These are phyloP conservation scores for Typhlichthys subterraneus DNA, from an alignment of 2,797 vertebrate species.

Conservation along the genomic window DNA sequence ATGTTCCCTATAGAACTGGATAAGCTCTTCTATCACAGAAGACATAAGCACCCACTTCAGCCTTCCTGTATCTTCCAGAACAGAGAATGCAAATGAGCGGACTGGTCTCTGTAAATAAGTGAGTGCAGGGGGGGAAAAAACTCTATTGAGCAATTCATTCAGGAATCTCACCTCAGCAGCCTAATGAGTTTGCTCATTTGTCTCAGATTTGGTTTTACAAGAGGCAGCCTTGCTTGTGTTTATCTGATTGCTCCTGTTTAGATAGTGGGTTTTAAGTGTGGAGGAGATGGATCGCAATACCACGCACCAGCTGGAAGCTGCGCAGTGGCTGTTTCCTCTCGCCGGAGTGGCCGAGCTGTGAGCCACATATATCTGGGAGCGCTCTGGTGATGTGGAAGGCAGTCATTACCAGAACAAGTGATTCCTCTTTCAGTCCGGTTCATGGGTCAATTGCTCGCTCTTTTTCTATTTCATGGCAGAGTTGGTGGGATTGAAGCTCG, in stretches of 20 bases:
- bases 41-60: conserved; percentile 66
- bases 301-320: conserved; percentile 27
- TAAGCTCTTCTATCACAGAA: conserved; percentile 59
- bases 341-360: conserved; percentile 34
- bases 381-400: conserved; percentile 57
- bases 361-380: conserved; percentile 41
- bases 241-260: conserved; percentile 55
- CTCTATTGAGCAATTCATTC: conserved; percentile 43
- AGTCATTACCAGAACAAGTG: conserved; percentile 71
- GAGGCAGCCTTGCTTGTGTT: conserved; percentile 62
- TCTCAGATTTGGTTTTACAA: conserved; percentile 58
- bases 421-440: conserved; percentile 74
- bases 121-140: conserved; percentile 38
- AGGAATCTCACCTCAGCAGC: conserved; percentile 61
- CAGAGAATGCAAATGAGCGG: conserved; percentile 62
- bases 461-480: conserved; percentile 69
- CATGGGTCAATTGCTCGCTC: conserved; percentile 77
- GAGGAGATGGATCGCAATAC: conserved; percentile 47
- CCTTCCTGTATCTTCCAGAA: conserved; percentile 52
- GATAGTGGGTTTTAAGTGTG: conserved; percentile 22
- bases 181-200: conserved; percentile 65
- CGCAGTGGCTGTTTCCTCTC: conserved; percentile 25
- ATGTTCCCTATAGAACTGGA: conserved; percentile 60
- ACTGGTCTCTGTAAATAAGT: conserved; percentile 60
- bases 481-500: conserved; percentile 67